phyloP scores from a whole-genome alignment of 2,797 vertebrate species.

The Spinus olivaceus region DNA sequence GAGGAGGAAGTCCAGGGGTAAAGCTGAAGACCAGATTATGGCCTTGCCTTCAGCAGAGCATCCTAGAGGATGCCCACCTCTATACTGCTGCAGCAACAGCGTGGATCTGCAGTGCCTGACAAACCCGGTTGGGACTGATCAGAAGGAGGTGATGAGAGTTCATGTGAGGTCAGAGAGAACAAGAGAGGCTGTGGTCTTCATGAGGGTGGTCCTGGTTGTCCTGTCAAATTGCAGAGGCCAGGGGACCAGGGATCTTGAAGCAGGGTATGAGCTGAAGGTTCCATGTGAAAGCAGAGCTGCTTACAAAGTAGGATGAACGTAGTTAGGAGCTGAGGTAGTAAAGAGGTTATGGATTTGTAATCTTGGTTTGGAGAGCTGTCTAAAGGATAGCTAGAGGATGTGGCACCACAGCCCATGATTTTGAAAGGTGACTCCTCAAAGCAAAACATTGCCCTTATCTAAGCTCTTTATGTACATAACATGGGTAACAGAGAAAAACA shows the following conservation, averaged over 20 bases:
- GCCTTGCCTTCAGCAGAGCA: background rate
- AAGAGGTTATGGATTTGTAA: background rate
- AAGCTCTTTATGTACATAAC: background rate
- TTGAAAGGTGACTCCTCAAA: background rate
- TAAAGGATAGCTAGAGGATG: background rate
- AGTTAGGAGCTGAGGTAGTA: background rate
- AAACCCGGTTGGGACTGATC: background rate
- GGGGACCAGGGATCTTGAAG: background rate
- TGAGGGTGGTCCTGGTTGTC: background rate
- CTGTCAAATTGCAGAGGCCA: background rate
- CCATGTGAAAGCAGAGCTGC: accelerated
- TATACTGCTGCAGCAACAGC: background rate
- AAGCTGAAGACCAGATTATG: background rate
- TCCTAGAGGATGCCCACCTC: background rate
- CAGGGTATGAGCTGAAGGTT: background rate
- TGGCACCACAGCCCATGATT: background rate
- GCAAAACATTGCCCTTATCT: background rate
- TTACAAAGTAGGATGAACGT: background rate
- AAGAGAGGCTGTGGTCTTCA: background rate
- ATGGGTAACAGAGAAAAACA: background rate
- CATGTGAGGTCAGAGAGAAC: background rate
- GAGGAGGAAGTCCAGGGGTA: background rate
- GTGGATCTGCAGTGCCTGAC: background rate
- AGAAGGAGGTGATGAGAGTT: background rate
- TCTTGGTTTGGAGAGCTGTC: background rate